These are phyloP conservation scores for Scrobipalpa atriplicella DNA, from an alignment of 2,888 invertebrate species.

Conservation along the genomic window DNA sequence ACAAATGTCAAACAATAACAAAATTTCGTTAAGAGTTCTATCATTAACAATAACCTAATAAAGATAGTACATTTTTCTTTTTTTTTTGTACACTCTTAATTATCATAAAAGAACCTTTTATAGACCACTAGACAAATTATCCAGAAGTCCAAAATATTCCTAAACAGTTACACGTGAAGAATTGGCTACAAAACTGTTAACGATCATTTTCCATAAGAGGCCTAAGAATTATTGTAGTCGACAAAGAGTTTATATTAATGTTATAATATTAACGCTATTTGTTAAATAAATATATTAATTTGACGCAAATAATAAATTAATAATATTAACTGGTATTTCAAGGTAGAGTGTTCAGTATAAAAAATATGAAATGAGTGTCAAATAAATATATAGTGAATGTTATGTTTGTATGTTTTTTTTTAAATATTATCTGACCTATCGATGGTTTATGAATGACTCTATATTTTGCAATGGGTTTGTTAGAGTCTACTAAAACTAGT, in stretches of 20 bases:
- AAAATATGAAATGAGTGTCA: neutral
- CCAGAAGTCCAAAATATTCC: conserved; percentile 51
- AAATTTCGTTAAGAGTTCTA: neutral
- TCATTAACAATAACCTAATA: conserved; percentile 3
- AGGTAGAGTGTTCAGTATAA: neutral
- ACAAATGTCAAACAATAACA: neutral
- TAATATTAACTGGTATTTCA: neutral
- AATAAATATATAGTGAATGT: too few relatives aligned
- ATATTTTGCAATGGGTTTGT: too few relatives aligned
- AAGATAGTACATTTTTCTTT: neutral
- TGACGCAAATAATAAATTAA: neutral
- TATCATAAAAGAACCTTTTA: neutral
- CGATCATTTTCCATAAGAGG: conserved; percentile 48
- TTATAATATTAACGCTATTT: conserved; percentile 40
- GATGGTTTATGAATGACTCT: too few relatives aligned
- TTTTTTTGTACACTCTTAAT: conserved; percentile 1
- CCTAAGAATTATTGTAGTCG: conserved; percentile 24
- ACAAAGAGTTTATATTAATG: conserved; percentile 39
- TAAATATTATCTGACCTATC: too few relatives aligned
- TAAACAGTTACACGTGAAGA: conserved; percentile 51
- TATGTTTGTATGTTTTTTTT: too few relatives aligned
- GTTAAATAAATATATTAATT: conserved; percentile 42
- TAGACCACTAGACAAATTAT: conserved; percentile 44
- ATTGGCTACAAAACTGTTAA: conserved; percentile 56
- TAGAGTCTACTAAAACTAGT: too few relatives aligned